Percentiles rank a stretch among this genome's conserved stretches.
phyloP scores from a whole-genome alignment of 2,888 invertebrate species.

The Hoplodrina blanda region DNA sequence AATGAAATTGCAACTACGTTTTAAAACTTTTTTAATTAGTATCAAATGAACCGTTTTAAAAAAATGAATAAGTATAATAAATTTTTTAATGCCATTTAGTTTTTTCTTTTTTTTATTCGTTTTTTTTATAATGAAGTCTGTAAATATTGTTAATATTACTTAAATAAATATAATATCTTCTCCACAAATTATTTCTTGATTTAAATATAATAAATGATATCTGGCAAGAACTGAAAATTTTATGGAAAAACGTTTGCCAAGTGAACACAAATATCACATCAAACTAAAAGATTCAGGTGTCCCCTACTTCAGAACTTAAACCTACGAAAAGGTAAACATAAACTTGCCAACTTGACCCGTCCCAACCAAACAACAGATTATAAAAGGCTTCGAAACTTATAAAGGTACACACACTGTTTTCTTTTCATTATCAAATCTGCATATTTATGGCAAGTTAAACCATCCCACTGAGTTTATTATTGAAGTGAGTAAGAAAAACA shows the following conservation, averaged over 20 bases:
- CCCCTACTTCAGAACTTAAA: not conserved
- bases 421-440: conserved; percentile 44
- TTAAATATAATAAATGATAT: too few relatives aligned
- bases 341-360: not conserved
- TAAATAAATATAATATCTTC: too few relatives aligned
- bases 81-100: too few relatives aligned
- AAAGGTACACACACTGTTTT: conserved; percentile 29
- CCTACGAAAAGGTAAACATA: not conserved
- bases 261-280: not conserved
- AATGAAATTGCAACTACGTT: too few relatives aligned
- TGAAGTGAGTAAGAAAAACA: conserved; percentile 31
- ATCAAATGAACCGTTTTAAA: too few relatives aligned
- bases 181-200: too few relatives aligned
- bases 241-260: not conserved
- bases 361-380: conserved; percentile 15
- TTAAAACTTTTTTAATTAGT: too few relatives aligned
- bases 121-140: too few relatives aligned
- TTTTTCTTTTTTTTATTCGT: too few relatives aligned
- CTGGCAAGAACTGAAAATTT: too few relatives aligned
- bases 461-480: not conserved
- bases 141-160: too few relatives aligned
- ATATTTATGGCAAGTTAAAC: conserved; percentile 13
- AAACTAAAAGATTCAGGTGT: conserved; percentile 2
- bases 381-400: conserved; percentile 7
- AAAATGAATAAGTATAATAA: too few relatives aligned